Conservation (phyloP, 2,113 vertebrate species). For the Oreamnos americanus region DNA sequence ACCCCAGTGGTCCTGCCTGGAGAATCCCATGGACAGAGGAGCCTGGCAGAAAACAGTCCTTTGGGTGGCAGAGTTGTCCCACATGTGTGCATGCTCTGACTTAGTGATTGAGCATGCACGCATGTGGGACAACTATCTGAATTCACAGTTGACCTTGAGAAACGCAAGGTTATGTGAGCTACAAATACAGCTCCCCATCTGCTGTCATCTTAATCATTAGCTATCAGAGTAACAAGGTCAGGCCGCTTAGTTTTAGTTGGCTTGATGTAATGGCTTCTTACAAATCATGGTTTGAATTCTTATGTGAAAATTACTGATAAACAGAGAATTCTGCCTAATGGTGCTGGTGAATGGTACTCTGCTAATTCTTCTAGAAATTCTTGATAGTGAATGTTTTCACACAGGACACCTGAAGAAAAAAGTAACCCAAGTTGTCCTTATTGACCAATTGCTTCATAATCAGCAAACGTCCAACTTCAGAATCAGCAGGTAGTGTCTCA, state of each 20-base stretch:
- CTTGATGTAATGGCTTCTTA: background rate
- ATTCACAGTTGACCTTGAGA: conserved; percentile 27
- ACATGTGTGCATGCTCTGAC: background rate
- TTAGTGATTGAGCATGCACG: background rate
- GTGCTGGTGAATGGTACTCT: background rate
- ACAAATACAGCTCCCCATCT: background rate
- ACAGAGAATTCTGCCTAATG: background rate
- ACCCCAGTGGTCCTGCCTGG: background rate
- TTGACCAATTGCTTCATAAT: background rate
- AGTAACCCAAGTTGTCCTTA: background rate
- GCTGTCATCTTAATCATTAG: background rate
- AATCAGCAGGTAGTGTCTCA: background rate
- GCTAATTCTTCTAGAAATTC: background rate
- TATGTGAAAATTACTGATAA: background rate
- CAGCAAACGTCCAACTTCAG: background rate
- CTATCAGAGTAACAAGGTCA: background rate
- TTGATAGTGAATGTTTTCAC: background rate
- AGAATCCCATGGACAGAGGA: background rate
- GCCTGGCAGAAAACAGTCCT: background rate
- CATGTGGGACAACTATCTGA: background rate
- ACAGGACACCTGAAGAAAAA: background rate
- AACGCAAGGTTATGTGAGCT: background rate
- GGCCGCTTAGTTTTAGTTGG: background rate
- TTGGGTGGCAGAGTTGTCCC: background rate
- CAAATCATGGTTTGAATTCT: background rate